A percentile compares a stretch with the other conserved stretches of the same genome.
Evolutionary conservation across 2,797 vertebrate species (phyloP).

Genomic region (Nannoperca australis): DNA sequence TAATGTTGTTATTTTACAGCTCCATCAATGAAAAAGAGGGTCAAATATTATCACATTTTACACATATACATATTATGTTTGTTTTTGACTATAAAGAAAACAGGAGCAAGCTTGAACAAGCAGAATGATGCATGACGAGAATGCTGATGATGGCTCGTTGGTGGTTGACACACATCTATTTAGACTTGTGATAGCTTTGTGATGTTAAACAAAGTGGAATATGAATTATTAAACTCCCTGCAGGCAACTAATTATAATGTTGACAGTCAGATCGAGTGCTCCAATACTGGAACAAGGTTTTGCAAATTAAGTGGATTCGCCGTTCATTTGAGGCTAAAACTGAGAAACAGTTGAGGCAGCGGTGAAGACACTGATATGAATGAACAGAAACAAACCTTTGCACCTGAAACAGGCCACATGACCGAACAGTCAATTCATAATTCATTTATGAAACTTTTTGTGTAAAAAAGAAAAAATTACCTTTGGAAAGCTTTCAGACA

Average conservation of each 20-base stretch:
- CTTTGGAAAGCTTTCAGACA: constrained; percentile 65
- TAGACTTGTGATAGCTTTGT: constrained; percentile 19
- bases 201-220: constrained; percentile 21
- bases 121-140: not conserved
- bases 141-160: not conserved
- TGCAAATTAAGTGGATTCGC: constrained; percentile 7
- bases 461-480: constrained; percentile 30
- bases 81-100: not conserved
- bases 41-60: not conserved
- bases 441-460: constrained; percentile 68
- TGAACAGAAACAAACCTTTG: constrained; percentile 13
- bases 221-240: constrained; percentile 15
- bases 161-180: constrained; percentile 21
- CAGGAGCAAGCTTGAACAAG: not conserved
- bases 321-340: constrained; percentile 7
- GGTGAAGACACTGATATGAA: not conserved
- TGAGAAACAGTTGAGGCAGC: constrained; percentile 4
- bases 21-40: not conserved
- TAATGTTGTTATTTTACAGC: not conserved
- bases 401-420: constrained; percentile 10
- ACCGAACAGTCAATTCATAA: constrained; percentile 24
- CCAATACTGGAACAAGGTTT: not conserved
- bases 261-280: constrained; percentile 3
- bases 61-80: not conserved
- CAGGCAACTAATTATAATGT: constrained; percentile 4